Evolutionary conservation across 1,140 invertebrate species (phyloP), one percentile per base, ranked within the genome.

Genomic region (Hyles euphorbiae): DNA sequence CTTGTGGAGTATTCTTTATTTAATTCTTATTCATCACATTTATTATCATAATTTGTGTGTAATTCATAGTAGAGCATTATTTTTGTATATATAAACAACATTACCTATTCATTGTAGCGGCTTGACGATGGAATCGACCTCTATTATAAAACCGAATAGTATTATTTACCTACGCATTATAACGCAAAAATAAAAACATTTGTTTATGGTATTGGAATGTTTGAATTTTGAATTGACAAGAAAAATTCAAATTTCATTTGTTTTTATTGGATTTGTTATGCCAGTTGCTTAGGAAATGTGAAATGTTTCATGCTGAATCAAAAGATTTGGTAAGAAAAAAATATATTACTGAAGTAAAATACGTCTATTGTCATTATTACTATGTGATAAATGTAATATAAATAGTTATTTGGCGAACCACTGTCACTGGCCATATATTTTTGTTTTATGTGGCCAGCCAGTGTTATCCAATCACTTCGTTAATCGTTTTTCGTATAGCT

Each of bases 371-470:
- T 40, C 8, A 65, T 8, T 5, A 2, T 40, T 40, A 2, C 36
- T 40, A 0, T 40, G 36, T 40, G 36, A 40, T 40, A 40, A 40
- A 5, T 40, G 36, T 8, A 46, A n/a, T 52, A 40, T 53, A 43
- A 34, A 22, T 60, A 40, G 7, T 22, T 22, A 22, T 22, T 22
- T 22, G 22, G 22, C 1, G 1, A 22, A 48, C 8, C 45, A 40
- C 49, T 74, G 65, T 68, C 53, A 77, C 78, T 79, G 78, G 75
- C 79, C 68, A 62, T 69, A 66, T 58, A 36, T 52, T 62, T 58
- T 65, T 59, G 62, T 65, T 69, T 61, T 57, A 70, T 65, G 48
- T 70, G 70, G 71, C 71, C 73, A 73, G 72, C 36, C 60, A 67
- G 55, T 60, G 8, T 40, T 40, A 40, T 40, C 36, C 36, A 65